Base-by-base conservation (phyloP, 2,888 invertebrate genomes). In the Philereme transversata region DNA sequence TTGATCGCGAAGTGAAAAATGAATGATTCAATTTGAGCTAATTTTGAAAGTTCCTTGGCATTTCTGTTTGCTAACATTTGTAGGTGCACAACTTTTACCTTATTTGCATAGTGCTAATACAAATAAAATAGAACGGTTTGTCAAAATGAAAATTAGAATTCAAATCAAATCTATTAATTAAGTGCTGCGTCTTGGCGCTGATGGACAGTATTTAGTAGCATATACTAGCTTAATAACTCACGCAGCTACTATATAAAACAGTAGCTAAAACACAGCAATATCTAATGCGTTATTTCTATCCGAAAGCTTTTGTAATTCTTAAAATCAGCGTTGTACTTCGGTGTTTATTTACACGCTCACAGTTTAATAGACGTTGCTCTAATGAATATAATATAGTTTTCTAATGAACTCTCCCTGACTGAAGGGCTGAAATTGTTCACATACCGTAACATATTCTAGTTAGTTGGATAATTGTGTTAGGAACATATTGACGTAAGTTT, bases 401-500 rank as follows among this genome's bases (percentile, higher is more conserved):
- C 48, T 63, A 65, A 69, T 67, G 63, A 63, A 69, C 67, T 69
- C 58, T 40, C 51, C 51, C 51, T 64, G 57, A 47, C 57, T 62
- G 55, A 43, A 52, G 45, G 40, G 40, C 45, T 46, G 44, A 49
- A 59, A 63, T 56, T 58, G 55, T 59, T 62, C 55, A n/a, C n/a
- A 58, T 58, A 34, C 48, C 58, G 38, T 48, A 38, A 33, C 46
- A 48, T 11, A 36, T 44, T 41, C 33, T 47, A 22, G 46, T 46
- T 48, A 8, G 51, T 36, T 49, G 36, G 4, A 55, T 44, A 54
- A 41, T 54, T 10, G 41, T 22, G 47, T 54, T 55, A 10, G 11
- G 33, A 5, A 22, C 36, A 22, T 43, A 4, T 44, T 51, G 5
- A 35, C 52, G 36, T 45, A 10, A 36, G n/a, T 22, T 43, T 43